Evolutionary conservation across 1,140 invertebrate genomes (phyloP), one percentile per base, ranked within the genome.

Genomic region (Choristoneura fumiferana): DNA sequence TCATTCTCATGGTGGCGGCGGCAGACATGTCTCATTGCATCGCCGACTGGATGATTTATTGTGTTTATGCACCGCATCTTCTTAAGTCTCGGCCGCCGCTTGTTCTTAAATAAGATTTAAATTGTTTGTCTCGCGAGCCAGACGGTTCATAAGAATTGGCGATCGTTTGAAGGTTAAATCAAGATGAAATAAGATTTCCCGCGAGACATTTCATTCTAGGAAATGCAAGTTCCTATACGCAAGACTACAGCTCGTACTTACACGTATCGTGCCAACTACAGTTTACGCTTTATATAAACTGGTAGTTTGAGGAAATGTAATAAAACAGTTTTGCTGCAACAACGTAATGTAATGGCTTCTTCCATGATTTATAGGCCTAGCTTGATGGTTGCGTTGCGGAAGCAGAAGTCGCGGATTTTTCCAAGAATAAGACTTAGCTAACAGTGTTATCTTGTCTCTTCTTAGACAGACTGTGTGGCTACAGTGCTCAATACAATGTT

Each of bases 121-220:
- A 73, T 73, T 74, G 70, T 71, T 58, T 59, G 73, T 78, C 72
- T 78, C 71, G 66, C 60, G 55, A 57, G 61, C 69, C 73, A 81
- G 78, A 78, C 79, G 58, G 64, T 60, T 63, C 58, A 53, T 45
- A 17, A 71, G 53, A 65, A 60, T 71, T 79, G 65, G 70, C 68
- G 69, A 77, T 22, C 71, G 65, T 56, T 73, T 78, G 73, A 84
- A 84, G 81, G 77, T 84, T 80, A 78, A 73, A 77, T 70, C 59
- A 67, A 65, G 37, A 1, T 45, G 10, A 10, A 18, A 45, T 45
- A 17, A 8, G 18, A 29, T 49, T 29, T 8, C 18, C 2, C 40
- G 4, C 1, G 5, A 12, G 29, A 8, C 12, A 22, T 4, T n/a
- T n/a, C 12, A 49, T 49, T 49, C n/a, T 13, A 29, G n/a, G n/a